Conservation (phyloP, 2,113 vertebrate genomes). For the Edolisoma coerulescens region DNA sequence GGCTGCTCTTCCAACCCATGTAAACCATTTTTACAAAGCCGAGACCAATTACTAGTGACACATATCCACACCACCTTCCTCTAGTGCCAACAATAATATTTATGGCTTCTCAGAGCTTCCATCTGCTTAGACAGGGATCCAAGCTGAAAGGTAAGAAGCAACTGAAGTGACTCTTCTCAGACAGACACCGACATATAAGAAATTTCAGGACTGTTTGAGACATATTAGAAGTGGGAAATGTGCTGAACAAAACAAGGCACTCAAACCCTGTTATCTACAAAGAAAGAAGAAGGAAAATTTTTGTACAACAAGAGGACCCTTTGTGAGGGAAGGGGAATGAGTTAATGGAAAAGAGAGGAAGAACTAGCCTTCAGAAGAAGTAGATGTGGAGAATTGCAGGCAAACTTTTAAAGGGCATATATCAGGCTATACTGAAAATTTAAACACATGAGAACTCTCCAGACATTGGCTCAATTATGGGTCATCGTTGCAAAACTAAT, state of each 20-base stretch:
- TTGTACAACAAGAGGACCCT: neutral
- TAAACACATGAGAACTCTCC: neutral
- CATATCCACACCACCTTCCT: slow-evolving; percentile 9
- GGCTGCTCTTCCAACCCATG: neutral
- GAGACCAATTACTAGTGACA: neutral
- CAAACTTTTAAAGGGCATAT: neutral
- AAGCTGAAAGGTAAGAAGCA: neutral
- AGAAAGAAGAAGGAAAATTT: neutral
- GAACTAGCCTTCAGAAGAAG: neutral
- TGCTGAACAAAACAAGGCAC: neutral
- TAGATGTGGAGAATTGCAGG: neutral
- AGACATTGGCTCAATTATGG: neutral
- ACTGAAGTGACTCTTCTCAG: neutral
- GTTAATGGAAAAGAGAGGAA: neutral
- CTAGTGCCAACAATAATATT: slow-evolving; percentile 29
- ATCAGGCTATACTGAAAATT: neutral
- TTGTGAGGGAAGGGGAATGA: neutral
- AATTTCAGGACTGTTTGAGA: neutral
- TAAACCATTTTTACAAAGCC: neutral
- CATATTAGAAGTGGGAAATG: neutral
- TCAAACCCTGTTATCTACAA: neutral
- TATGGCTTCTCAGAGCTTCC: neutral
- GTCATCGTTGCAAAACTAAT: neutral
- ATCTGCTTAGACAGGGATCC: neutral
- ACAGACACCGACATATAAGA: neutral